A percentile compares a stretch with the other conserved stretches of the same genome.
Conservation (phyloP, 2,113 vertebrate genomes). For the Gopherus flavomarginatus region DNA sequence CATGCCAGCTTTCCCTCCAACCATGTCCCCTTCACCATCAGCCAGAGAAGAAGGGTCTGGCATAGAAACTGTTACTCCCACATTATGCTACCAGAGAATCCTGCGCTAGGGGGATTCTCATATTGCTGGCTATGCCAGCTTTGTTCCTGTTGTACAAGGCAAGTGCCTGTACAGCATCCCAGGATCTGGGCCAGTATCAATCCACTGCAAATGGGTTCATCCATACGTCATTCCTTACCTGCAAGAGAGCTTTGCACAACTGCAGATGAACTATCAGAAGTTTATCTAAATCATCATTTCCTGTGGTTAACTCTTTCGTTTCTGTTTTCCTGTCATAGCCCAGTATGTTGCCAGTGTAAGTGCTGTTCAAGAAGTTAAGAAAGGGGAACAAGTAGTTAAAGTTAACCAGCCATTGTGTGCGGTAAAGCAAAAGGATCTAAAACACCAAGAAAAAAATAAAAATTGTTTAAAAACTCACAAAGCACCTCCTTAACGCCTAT, state of each 20-base stretch:
- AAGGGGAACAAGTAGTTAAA: not conserved
- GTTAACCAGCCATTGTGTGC: not conserved
- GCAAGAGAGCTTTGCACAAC: conserved; percentile 86
- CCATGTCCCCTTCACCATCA: not conserved
- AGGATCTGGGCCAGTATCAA: not conserved
- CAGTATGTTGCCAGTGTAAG: conserved; percentile 72
- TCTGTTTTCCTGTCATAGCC: conserved; percentile 66
- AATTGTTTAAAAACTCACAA: not conserved
- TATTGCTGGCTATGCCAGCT: not conserved
- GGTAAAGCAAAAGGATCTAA: not conserved
- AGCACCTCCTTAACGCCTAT: no score
- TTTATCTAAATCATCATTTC: conserved; percentile 84
- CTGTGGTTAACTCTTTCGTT: conserved; percentile 80
- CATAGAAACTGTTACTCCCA: not conserved
- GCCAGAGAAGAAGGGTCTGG: not conserved
- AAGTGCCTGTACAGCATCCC: not conserved
- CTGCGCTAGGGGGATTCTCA: not conserved
- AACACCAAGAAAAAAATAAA: not conserved
- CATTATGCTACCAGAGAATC: not conserved
- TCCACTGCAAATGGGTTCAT: not conserved
- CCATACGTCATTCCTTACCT: conserved; percentile 69
- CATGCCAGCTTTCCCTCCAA: not conserved
- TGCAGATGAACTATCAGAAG: conserved; percentile 87
- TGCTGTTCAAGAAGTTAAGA: conserved; percentile 65
- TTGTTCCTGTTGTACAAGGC: not conserved